phyloP scores from a whole-genome alignment of 2,113 vertebrate genomes.

The Equus przewalskii region DNA sequence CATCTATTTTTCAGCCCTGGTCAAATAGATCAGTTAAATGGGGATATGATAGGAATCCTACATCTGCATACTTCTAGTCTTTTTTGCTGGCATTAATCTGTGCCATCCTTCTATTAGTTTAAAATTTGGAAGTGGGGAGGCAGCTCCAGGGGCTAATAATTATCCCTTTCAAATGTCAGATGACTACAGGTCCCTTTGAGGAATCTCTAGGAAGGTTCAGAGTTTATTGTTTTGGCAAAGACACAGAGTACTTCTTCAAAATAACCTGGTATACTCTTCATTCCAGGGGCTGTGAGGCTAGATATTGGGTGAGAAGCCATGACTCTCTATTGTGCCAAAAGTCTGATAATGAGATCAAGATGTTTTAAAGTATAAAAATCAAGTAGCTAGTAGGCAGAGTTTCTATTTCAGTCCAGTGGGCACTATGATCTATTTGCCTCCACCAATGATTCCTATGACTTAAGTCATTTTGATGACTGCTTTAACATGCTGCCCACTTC shows the following conservation, averaged over 20 bases:
- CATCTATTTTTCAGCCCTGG: slow-evolving; percentile 43
- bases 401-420: not conserved
- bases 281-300: not conserved
- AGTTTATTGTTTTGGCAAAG: not conserved
- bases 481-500: not conserved
- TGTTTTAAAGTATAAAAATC: not conserved
- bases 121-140: not conserved
- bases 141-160: not conserved
- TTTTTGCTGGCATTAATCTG: not conserved
- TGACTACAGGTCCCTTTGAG: not conserved
- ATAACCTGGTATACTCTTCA: not conserved
- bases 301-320: not conserved
- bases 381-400: not conserved
- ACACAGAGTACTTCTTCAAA: not conserved
- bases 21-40: slow-evolving; percentile 35
- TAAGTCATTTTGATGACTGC: not conserved
- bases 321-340: not conserved
- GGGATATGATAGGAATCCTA: not conserved
- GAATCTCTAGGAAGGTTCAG: not conserved
- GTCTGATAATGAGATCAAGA: not conserved
- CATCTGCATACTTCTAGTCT: not conserved
- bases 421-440: not conserved
- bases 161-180: not conserved
- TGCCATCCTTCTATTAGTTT: not conserved
- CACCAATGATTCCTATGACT: not conserved